Evolutionary conservation across 2,888 invertebrate species (phyloP).

Genomic region (Athalia circularis): DNA sequence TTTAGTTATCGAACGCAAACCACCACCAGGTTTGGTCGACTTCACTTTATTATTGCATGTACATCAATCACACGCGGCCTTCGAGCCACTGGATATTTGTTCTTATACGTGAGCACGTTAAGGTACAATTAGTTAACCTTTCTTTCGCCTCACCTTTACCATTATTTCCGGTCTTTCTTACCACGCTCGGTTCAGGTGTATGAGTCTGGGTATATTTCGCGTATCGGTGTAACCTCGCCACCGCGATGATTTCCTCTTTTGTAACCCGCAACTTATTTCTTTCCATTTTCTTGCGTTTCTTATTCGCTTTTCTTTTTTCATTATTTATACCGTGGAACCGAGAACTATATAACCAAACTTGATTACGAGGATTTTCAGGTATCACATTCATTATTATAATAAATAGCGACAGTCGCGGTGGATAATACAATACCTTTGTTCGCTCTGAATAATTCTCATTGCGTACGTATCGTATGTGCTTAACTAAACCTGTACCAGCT

Average conservation of each 20-base stretch:
- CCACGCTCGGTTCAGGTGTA: not conserved
- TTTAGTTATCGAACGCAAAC: slow-evolving; percentile 18
- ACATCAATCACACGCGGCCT: slow-evolving; percentile 36
- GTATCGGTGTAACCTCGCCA: too few relatives aligned
- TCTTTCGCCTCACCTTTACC: slow-evolving; percentile 12
- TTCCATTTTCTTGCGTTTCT: too few relatives aligned
- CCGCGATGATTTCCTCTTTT: too few relatives aligned
- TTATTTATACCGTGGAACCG: too few relatives aligned
- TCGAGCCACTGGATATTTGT: slow-evolving; percentile 19
- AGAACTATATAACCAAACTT: too few relatives aligned
- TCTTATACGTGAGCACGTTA: slow-evolving; percentile 30
- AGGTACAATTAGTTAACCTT: slow-evolving; percentile 37
- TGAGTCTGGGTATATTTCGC: not conserved
- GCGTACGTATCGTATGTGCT: too few relatives aligned
- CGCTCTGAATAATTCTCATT: slow-evolving; percentile 1
- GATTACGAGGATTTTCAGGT: too few relatives aligned
- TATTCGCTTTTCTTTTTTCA: too few relatives aligned
- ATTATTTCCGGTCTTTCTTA: not conserved
- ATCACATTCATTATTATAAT: too few relatives aligned
- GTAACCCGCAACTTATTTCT: too few relatives aligned
- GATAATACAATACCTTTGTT: not conserved
- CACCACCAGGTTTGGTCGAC: slow-evolving; percentile 4
- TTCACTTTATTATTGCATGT: slow-evolving; percentile 37
- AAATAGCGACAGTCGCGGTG: too few relatives aligned
- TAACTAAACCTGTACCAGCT: too few relatives aligned